A percentile compares a stretch with the other conserved stretches of the same genome.
These are phyloP conservation scores for Myiozetetes cayanensis DNA, from an alignment of 2,113 vertebrate genomes.

Conservation along the genomic window DNA sequence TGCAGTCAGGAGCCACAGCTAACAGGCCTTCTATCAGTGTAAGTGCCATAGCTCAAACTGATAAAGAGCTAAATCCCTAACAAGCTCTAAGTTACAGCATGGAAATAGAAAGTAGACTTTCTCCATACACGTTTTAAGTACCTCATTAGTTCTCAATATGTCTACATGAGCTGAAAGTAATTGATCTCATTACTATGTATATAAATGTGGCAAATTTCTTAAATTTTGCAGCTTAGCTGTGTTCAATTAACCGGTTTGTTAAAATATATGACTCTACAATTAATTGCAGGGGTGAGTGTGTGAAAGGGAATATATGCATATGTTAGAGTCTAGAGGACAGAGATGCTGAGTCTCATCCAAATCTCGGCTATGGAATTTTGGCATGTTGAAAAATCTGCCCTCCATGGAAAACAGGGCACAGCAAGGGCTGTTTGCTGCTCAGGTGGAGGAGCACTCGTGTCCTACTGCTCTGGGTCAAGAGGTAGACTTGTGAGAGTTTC, in stretches of 20 bases:
- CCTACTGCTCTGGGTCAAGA: not conserved
- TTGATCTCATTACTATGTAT: constrained; percentile 59
- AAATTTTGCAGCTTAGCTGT: constrained; percentile 44
- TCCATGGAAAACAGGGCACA: rapidly evolving
- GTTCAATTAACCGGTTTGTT: constrained; percentile 48
- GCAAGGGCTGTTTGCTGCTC: not conserved
- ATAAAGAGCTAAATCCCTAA: constrained; percentile 68
- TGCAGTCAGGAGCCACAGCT: constrained; percentile 58
- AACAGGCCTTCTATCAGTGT: constrained; percentile 58
- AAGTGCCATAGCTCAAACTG: constrained; percentile 63
- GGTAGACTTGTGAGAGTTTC: not conserved
- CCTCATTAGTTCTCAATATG: constrained; percentile 68
- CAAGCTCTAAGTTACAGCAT: constrained; percentile 54
- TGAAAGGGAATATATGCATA: constrained; percentile 21
- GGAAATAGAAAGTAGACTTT: constrained; percentile 62
- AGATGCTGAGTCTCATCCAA: not conserved
- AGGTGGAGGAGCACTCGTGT: not conserved
- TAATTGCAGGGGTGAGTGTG: not conserved
- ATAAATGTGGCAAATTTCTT: constrained; percentile 50
- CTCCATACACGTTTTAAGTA: constrained; percentile 57
- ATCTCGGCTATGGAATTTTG: not conserved
- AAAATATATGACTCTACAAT: constrained; percentile 24
- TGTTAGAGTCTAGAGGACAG: not conserved
- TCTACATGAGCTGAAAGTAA: constrained; percentile 59
- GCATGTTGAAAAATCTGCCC: not conserved